Percentiles rank a stretch among this genome's conserved stretches.
phyloP scores from a whole-genome alignment of 2,113 vertebrate species.

The Megaleporinus macrocephalus region DNA sequence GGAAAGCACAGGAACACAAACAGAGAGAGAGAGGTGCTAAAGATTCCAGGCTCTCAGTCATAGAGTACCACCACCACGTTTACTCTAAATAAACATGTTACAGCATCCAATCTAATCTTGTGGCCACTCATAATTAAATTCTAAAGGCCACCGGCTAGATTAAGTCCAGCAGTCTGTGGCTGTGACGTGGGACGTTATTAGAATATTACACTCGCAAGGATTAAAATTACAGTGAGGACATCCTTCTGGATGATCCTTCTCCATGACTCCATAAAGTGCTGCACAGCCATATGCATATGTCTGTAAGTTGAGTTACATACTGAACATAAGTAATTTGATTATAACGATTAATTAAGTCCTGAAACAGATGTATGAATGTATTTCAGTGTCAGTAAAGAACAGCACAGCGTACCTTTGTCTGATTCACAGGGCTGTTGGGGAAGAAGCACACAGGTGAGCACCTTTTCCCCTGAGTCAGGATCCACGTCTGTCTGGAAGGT shows the following conservation, averaged over 20 bases:
- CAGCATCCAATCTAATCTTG: neutral
- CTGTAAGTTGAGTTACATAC: too few species aligned
- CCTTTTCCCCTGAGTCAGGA: slow-evolving; percentile 87
- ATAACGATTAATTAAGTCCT: neutral
- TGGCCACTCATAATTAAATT: neutral
- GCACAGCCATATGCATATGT: too few species aligned
- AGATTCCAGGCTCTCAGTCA: slow-evolving; percentile 7
- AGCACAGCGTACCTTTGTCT: slow-evolving; percentile 81
- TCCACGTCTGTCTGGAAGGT: slow-evolving; percentile 95
- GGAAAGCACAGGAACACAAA: slow-evolving; percentile 60
- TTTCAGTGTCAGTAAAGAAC: neutral
- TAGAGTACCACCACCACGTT: neutral
- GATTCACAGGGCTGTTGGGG: slow-evolving; percentile 90
- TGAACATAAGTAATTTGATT: too few species aligned
- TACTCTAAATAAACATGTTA: neutral
- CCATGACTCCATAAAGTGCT: neutral
- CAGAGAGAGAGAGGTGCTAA: slow-evolving; percentile 24
- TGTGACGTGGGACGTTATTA: slow-evolving; percentile 46
- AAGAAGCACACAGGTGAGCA: slow-evolving; percentile 96
- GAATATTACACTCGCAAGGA: slow-evolving; percentile 45
- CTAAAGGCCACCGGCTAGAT: neutral
- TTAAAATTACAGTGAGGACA: neutral
- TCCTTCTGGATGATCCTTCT: neutral
- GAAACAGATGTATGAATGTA: neutral
- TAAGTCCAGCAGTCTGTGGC: slow-evolving; percentile 14